phyloP scores from a whole-genome alignment of 2,113 vertebrate genomes.

The Etia nguti region DNA sequence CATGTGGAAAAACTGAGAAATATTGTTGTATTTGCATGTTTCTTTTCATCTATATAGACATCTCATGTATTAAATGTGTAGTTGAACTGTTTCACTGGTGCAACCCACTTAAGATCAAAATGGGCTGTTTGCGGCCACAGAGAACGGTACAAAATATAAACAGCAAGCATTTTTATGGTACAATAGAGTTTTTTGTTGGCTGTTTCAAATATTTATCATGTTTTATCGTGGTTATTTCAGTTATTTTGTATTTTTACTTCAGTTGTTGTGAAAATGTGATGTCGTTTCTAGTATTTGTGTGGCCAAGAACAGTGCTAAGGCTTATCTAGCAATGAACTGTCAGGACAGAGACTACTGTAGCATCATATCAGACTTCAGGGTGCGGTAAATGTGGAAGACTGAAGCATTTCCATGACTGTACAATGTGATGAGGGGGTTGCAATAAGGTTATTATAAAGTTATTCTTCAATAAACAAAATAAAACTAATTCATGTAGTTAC shows the following conservation, averaged over 20 bases:
- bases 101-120: neutral
- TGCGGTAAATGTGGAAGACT: neutral
- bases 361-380: neutral
- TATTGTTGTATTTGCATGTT: neutral
- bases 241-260: neutral
- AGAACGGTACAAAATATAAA: neutral
- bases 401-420: neutral
- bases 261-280: neutral
- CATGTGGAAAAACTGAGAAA: neutral
- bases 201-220: neutral
- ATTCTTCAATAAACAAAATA: accelerated
- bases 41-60: accelerated
- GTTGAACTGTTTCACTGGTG: neutral
- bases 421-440: neutral
- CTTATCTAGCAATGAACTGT: neutral
- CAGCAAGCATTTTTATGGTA: neutral
- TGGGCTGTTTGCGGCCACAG: neutral
- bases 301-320: neutral
- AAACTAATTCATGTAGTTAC: neutral
- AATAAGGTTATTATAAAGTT: neutral
- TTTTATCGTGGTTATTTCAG: neutral
- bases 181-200: neutral
- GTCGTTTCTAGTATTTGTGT: neutral
- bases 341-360: neutral
- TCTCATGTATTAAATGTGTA: neutral